Base-by-base conservation (phyloP, 2,888 invertebrate species). In the Andrena haemorrhoa region DNA sequence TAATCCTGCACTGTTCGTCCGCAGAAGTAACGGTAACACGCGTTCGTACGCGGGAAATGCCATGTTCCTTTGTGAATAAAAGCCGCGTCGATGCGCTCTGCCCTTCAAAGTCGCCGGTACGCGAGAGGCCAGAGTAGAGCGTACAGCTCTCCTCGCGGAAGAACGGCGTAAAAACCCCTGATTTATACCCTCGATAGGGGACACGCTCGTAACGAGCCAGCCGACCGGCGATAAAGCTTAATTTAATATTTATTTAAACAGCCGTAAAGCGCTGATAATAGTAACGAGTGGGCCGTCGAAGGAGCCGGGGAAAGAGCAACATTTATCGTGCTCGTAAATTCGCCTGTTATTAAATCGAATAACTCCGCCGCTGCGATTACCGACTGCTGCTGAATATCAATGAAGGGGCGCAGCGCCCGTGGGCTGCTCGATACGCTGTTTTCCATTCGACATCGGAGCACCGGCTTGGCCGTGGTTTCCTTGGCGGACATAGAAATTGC, bases 211-310 rank as follows among this genome's bases (percentile, higher is more conserved):
- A 41, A 60, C 31, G 26, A 23, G 33, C 73, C 41, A 33, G 60
- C 10, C 33, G 7, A 8, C 0, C 12, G n/a, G n/a, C n/a, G 16
- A 12, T 66, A 58, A 66, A 74, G 35, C 33, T 70, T 74, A 64
- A 82, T 83, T 83, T 66, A 64, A 71, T 64, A 69, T 71, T 78
- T 76, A 74, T 75, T 83, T 69, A 72, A 72, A 82, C 60, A 60
- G 8, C 41, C 76, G 60, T 31, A 61, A 75, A 70, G 29, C 20
- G 10, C 3, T 10, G 66, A 66, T 72, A 66, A 77, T 65, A 53
- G 53, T 53, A 51, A 31, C 35, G 5, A 26, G 20, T 41, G 23
- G 35, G 20, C 35, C n/a, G 26, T 20, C 16, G 51, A 41, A 70
- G n/a, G 10, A 41, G 23, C n/a, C 0, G 1, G 23, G 23, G 26